phyloP scores from a whole-genome alignment of 2,888 invertebrate genomes.

The Drosophila neoperkinsi region DNA sequence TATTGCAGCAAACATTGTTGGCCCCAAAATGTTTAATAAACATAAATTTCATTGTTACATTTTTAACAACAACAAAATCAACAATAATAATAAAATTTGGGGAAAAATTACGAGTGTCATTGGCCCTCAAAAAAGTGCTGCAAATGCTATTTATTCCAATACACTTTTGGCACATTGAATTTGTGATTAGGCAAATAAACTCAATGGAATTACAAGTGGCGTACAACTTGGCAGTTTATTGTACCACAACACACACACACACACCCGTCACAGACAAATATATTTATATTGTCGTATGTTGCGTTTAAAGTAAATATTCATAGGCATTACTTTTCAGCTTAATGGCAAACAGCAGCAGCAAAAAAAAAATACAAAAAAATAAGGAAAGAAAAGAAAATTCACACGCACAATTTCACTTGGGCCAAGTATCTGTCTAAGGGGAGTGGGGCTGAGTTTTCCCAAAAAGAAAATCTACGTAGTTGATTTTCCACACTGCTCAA shows the following conservation, averaged over 20 bases:
- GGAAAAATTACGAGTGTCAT: constrained; percentile 33
- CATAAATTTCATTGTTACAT: constrained; percentile 39
- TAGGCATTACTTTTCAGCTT: constrained; percentile 60
- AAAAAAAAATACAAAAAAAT: constrained; percentile 7
- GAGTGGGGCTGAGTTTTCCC: constrained; percentile 9
- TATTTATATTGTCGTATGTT: constrained; percentile 54
- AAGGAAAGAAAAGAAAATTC: constrained; percentile 29
- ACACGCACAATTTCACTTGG: constrained; percentile 56
- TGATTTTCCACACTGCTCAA: constrained; percentile 34
- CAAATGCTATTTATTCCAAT: constrained; percentile 75
- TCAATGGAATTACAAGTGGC: constrained; percentile 70
- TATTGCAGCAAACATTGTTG: constrained; percentile 30
- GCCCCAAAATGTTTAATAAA: constrained; percentile 45
- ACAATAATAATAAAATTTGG: constrained; percentile 1
- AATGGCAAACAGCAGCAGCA: constrained; percentile 30
- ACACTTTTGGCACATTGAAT: constrained; percentile 80
- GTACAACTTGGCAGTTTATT: constrained; percentile 63
- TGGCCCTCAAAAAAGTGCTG: constrained; percentile 38
- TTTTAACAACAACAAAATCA: constrained; percentile 6
- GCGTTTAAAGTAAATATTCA: constrained; percentile 76
- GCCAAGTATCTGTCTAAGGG: constrained; percentile 38
- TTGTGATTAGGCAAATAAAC: constrained; percentile 80
- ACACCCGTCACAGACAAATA: constrained; percentile 7
- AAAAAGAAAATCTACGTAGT: constrained; percentile 26
- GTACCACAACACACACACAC: constrained; percentile 6